Evolutionary conservation across 2,797 vertebrate species (phyloP).

Genomic region (Acipenser ruthenus): DNA sequence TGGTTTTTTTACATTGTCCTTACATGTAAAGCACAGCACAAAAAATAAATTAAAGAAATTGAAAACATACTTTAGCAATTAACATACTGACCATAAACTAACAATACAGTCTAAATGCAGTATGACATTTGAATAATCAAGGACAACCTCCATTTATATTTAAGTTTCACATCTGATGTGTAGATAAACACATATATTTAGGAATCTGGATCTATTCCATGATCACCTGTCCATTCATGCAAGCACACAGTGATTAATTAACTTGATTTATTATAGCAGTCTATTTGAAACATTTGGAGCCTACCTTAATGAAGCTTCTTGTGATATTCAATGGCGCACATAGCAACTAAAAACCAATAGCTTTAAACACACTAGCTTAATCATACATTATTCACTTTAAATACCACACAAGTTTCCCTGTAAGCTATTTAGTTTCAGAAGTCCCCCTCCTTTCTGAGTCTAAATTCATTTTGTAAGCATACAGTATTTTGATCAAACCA

Average conservation of each 20-base stretch:
- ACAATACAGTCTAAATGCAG: slow-evolving; percentile 4
- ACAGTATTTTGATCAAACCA: not conserved
- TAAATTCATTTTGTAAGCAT: not conserved
- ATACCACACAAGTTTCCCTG: no score
- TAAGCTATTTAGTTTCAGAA: no score
- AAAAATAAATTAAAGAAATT: slow-evolving; percentile 8
- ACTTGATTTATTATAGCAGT: slow-evolving; percentile 6
- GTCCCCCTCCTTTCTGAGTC: not conserved
- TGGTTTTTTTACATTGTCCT: not conserved
- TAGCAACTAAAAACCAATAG: not conserved
- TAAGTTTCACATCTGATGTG: slow-evolving; percentile 1
- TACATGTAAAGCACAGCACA: slow-evolving; percentile 16
- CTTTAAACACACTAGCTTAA: no score
- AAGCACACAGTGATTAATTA: slow-evolving; percentile 3
- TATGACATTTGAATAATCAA: slow-evolving; percentile 4
- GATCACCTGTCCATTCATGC: slow-evolving; percentile 10
- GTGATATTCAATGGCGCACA: not conserved
- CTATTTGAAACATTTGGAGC: slow-evolving; percentile 5
- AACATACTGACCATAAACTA: slow-evolving; percentile 13
- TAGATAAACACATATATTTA: slow-evolving; percentile 12
- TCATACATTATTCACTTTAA: no score
- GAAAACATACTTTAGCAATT: slow-evolving; percentile 1
- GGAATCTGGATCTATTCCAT: slow-evolving; percentile 2
- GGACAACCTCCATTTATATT: slow-evolving; percentile 6
- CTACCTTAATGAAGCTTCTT: not conserved